Percentiles rank a stretch among this genome's conserved stretches.
phyloP scores from a whole-genome alignment of 2,797 vertebrate genomes.

The Cryptoblepharus egeriae region DNA sequence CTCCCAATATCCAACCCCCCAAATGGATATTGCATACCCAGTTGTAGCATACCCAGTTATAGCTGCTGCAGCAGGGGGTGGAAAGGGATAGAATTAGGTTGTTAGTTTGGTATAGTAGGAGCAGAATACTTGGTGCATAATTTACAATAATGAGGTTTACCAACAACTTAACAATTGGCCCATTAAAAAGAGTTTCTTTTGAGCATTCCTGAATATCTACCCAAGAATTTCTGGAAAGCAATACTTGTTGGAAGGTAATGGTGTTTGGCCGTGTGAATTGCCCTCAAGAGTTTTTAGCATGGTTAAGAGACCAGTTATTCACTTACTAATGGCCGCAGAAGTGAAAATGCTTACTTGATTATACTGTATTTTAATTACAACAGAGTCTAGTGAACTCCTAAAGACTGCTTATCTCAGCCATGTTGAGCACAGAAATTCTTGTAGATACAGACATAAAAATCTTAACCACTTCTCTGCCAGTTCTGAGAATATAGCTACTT shows the following conservation, averaged over 20 bases:
- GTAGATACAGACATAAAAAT: constrained; percentile 19
- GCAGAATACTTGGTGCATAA: neutral
- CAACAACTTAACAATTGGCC: constrained; percentile 21
- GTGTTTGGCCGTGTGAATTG: constrained; percentile 29
- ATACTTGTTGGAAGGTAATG: constrained; percentile 34
- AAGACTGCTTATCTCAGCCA: constrained; percentile 33
- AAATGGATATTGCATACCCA: no score
- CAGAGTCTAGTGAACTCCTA: constrained; percentile 14
- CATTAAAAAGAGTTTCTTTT: neutral
- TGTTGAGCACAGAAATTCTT: neutral
- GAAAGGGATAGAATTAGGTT: no score
- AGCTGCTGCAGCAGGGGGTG: no score
- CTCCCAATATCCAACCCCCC: no score
- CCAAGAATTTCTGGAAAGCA: constrained; percentile 28
- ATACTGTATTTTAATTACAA: constrained; percentile 42
- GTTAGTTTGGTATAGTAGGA: neutral
- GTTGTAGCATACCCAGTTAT: no score
- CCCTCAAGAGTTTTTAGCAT: constrained; percentile 11
- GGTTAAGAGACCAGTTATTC: constrained; percentile 31
- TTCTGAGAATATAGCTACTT: neutral
- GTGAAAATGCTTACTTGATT: constrained; percentile 32
- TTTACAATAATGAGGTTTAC: constrained; percentile 2
- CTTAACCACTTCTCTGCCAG: neutral
- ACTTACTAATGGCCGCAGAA: constrained; percentile 28
- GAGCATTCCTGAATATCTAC: neutral